These are phyloP conservation scores for Anas capensis DNA, from an alignment of 2,797 vertebrate species.

Conservation along the genomic window DNA sequence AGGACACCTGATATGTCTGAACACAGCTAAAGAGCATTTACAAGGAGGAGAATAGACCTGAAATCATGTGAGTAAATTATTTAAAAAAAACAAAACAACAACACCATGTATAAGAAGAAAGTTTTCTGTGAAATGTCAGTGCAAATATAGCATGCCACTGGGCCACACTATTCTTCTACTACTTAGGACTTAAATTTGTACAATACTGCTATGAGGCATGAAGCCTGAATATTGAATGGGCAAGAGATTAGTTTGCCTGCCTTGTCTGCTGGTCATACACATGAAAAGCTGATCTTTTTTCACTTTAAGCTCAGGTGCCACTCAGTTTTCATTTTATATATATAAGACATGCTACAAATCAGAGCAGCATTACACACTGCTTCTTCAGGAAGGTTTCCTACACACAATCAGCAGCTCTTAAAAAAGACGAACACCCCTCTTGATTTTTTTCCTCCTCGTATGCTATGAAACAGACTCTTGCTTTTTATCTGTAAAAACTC, in stretches of 20 bases:
- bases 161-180: not conserved
- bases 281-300: not conserved
- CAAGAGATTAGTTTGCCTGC: not conserved
- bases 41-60: not conserved
- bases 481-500: not conserved
- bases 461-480: not conserved
- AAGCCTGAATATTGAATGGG: not conserved
- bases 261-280: not conserved
- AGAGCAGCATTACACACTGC: not conserved
- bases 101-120: not conserved
- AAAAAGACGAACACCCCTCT: not conserved
- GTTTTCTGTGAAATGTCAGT: not conserved
- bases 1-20: not conserved
- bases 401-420: not conserved
- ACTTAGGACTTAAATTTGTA: not conserved
- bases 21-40: not conserved
- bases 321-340: not conserved
- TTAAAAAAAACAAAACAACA: not conserved
- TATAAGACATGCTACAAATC: not conserved
- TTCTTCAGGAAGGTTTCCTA: not conserved
- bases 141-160: not conserved
- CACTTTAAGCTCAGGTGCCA: not conserved
- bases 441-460: not conserved
- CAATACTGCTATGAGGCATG: not conserved
- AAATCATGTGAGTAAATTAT: not conserved